Evolutionary conservation across 2,888 invertebrate species (phyloP).

Genomic region (Cepaea hortensis): DNA sequence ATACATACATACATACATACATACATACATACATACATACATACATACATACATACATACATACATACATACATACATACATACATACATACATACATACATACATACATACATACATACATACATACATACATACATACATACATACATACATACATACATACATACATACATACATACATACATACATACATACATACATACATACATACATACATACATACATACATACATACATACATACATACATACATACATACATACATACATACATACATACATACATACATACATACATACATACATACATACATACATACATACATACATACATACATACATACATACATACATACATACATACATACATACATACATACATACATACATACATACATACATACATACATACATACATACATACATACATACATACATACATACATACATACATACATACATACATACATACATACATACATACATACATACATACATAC

Average conservation of each 20-base stretch:
- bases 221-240: constrained; percentile 8
- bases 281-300: background rate
- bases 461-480: no score
- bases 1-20: background rate
- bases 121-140: constrained; percentile 14
- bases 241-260: constrained; percentile 1
- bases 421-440: background rate
- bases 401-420: background rate
- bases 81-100: constrained; percentile 5
- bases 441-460: no score
- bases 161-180: constrained; percentile 2
- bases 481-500: no score
- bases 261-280: background rate
- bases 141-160: constrained; percentile 14
- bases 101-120: constrained; percentile 4
- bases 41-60: background rate
- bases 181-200: constrained; percentile 8
- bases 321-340: background rate
- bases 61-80: background rate
- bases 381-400: background rate
- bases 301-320: background rate
- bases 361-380: background rate
- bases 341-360: background rate
- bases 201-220: constrained; percentile 1
- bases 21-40: background rate